Conservation (phyloP, 2,797 vertebrate species). For the Falco rusticolus region DNA sequence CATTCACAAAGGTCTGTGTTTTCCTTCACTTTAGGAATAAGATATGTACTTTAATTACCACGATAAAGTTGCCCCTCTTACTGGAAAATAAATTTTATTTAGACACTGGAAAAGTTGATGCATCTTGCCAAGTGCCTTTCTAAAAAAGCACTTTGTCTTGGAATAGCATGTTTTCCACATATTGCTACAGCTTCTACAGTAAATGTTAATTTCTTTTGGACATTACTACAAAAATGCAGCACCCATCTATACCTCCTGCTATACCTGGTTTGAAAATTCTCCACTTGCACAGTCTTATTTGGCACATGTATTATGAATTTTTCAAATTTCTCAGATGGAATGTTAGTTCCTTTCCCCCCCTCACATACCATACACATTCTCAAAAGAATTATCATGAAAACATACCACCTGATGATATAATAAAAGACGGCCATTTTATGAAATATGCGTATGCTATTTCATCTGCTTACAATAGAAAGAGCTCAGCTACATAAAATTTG, state of each 20-base stretch:
- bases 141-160: not conserved
- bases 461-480: not conserved
- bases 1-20: not conserved
- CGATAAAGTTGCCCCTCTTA: not conserved
- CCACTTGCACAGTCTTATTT: not conserved
- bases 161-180: not conserved
- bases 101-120: not conserved
- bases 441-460: not conserved
- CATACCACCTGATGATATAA: not conserved
- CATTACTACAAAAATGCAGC: not conserved
- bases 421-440: not conserved
- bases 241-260: not conserved
- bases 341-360: not conserved
- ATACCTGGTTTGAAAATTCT: not conserved
- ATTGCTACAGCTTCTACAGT: not conserved
- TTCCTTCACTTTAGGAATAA: not conserved
- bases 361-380: accelerated
- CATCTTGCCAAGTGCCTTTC: not conserved
- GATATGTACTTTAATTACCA: not conserved
- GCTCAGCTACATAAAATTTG: not conserved
- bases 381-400: not conserved
- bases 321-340: not conserved
- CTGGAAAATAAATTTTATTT: not conserved
- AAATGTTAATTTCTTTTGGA: constrained; percentile 2
- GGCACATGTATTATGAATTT: not conserved